Percentiles rank a stretch among this genome's conserved stretches.
Conservation (phyloP, 1,140 invertebrate genomes). For the Lasaia peninsularis region DNA sequence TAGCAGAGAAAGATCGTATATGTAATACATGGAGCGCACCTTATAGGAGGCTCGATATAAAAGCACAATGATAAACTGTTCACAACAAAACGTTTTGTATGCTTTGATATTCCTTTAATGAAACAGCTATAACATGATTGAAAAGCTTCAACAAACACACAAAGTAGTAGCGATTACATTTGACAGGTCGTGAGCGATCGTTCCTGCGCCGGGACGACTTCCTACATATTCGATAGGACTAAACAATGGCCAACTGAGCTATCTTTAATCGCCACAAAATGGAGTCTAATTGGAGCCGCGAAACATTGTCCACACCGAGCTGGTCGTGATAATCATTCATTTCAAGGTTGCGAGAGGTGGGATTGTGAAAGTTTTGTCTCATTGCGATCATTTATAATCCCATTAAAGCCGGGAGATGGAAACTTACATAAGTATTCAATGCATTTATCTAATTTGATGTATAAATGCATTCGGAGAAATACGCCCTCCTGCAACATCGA, state of each 20-base stretch:
- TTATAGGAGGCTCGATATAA: too few relatives aligned
- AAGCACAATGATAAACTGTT: not conserved
- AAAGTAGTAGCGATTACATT: conserved; percentile 52
- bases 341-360: conserved; percentile 32
- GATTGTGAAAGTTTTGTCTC: conserved; percentile 31
- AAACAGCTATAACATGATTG: conserved; percentile 54
- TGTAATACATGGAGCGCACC: too few relatives aligned
- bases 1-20: too few relatives aligned
- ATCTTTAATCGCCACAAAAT: conserved; percentile 70
- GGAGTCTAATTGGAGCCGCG: conserved; percentile 68
- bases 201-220: conserved; percentile 32
- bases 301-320: conserved; percentile 39
- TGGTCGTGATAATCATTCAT: conserved; percentile 34
- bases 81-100: conserved; percentile 2
- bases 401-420: conserved; percentile 11
- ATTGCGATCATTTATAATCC: conserved; percentile 22
- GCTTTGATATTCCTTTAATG: conserved; percentile 36
- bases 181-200: conserved; percentile 67
- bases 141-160: conserved; percentile 35
- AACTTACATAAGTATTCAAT: conserved; percentile 5
- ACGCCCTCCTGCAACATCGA: too few relatives aligned
- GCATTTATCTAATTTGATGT: too few relatives aligned
- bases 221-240: conserved; percentile 47
- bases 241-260: conserved; percentile 61
- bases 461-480: too few relatives aligned